Base-by-base conservation (phyloP, 2,888 invertebrate species). In the Apodemia zela region DNA sequence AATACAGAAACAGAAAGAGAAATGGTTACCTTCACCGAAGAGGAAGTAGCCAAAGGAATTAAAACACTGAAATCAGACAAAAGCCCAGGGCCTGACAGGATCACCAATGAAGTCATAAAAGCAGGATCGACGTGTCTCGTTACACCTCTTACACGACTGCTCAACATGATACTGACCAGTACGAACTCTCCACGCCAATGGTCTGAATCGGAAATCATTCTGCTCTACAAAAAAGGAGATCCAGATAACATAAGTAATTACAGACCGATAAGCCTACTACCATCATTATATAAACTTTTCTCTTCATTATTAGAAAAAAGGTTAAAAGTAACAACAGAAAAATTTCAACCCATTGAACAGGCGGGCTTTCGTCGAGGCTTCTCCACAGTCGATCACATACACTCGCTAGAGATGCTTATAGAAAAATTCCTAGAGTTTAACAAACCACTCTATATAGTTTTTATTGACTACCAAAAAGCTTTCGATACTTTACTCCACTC, bases 381-480 rank as follows among this genome's bases (percentile, higher is more conserved):
- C 47, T 67, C 66, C 8, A 68, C 67, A 57, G 38, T 68, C 0
- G 64, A 69, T 18, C 67, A 70, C 59, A 69, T 68, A 15, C 67
- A 68, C 59, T 62, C 66, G 11, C n/a, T 67, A 47, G 67, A 70
- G 10, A 35, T 66, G 45, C 4, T 70, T 2, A 67, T 70, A 33
- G 68, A 70, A 38, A 70, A 70, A 60, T 69, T 64, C 62, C 68
- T 65, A 63, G 70, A 70, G 58, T 65, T 61, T 35, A 29, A 66
- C 2, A 61, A n/a, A n/a, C n/a, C n/a, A n/a, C n/a, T n/a, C n/a
- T n/a, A n/a, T n/a, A n/a, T n/a, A n/a, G n/a, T n/a, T n/a, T n/a
- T n/a, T n/a, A n/a, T n/a, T n/a, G n/a, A n/a, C n/a, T n/a, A n/a
- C n/a, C n/a, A n/a, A n/a, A n/a, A n/a, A n/a, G n/a, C n/a, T n/a